Conservation (phyloP, 2,113 vertebrate species). For the Percopsis transmontana region DNA sequence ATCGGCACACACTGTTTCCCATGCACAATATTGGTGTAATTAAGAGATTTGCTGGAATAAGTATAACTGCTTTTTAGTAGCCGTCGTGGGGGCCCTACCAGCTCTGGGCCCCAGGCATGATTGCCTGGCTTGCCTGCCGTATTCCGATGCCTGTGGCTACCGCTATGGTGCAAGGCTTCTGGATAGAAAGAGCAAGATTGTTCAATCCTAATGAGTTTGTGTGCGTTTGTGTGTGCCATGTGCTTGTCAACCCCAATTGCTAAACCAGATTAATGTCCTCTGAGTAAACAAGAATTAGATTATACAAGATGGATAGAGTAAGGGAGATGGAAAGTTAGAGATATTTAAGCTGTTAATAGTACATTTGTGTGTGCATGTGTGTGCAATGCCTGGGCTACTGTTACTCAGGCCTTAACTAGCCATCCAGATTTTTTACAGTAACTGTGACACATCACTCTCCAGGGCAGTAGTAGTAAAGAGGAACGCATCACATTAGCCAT, state of each 20-base stretch:
- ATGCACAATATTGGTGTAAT: too few relatives aligned
- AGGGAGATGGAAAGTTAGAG: neutral
- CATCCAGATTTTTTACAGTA: too few relatives aligned
- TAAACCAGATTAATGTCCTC: constrained; percentile 3
- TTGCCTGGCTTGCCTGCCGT: too few relatives aligned
- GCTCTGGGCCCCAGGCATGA: too few relatives aligned
- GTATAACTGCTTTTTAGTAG: too few relatives aligned
- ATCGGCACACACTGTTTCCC: too few relatives aligned
- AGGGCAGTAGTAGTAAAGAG: too few relatives aligned
- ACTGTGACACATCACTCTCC: too few relatives aligned
- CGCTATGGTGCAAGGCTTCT: constrained; percentile 7
- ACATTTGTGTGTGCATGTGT: constrained; percentile 1
- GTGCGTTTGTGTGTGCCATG: constrained; percentile 1
- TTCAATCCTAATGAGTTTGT: constrained; percentile 25
- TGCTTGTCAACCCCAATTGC: constrained; percentile 15
- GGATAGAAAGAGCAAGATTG: constrained; percentile 56
- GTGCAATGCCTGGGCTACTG: neutral
- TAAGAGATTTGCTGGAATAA: too few relatives aligned
- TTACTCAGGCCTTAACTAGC: neutral
- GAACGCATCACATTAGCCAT: too few relatives aligned
- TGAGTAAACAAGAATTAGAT: neutral
- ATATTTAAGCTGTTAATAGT: neutral
- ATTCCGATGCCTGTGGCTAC: too few relatives aligned
- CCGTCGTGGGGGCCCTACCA: too few relatives aligned
- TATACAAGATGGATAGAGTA: neutral